phyloP scores from a whole-genome alignment of 2,113 vertebrate genomes.

The Entelurus aequoreus region DNA sequence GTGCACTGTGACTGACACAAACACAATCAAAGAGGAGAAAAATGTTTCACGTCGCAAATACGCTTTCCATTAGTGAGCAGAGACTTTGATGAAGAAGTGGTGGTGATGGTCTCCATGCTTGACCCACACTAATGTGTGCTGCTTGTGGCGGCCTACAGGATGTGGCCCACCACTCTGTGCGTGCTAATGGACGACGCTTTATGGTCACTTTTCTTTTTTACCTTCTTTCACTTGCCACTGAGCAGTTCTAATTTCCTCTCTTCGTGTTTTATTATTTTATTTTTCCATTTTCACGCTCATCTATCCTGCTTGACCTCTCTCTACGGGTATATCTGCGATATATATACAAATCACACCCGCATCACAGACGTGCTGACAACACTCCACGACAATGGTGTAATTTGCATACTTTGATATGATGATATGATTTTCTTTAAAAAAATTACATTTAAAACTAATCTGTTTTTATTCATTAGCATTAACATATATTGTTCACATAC shows the following conservation, averaged over 20 bases:
- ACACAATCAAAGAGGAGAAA: conserved; percentile 2
- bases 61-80: conserved; percentile 36
- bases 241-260: conserved; percentile 54
- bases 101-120: conserved; percentile 37
- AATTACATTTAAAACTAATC: no score
- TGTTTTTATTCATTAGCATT: no score
- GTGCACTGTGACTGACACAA: conserved; percentile 16
- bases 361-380: no score
- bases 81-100: conserved; percentile 21
- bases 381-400: no score
- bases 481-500: no score
- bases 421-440: no score
- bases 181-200: conserved; percentile 53
- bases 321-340: not conserved
- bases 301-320: conserved; percentile 37
- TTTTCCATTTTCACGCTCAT: conserved; percentile 56
- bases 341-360: no score
- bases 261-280: conserved; percentile 67
- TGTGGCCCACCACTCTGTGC: conserved; percentile 31
- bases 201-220: conserved; percentile 28
- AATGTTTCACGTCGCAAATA: conserved; percentile 19
- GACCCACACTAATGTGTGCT: conserved; percentile 41
- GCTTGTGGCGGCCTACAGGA: conserved; percentile 51
- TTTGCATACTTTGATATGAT: no score
- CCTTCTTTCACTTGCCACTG: conserved; percentile 23